These are phyloP conservation scores for Hydropsyche tenuis DNA, from an alignment of 1,140 invertebrate genomes.

Conservation along the genomic window DNA sequence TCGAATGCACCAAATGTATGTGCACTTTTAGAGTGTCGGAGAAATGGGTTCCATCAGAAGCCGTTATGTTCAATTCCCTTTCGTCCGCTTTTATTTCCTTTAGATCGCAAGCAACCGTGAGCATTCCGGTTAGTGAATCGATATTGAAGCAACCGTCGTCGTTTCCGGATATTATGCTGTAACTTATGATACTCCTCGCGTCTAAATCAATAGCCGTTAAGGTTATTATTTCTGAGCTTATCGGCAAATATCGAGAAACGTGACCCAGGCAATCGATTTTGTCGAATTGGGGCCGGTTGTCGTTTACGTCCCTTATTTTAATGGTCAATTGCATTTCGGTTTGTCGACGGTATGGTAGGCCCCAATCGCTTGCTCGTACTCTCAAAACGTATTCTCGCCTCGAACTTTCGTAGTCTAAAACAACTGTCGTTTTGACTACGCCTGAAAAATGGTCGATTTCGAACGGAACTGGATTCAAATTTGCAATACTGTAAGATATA, in stretches of 20 bases:
- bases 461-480: conserved; percentile 84
- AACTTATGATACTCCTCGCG: conserved; percentile 79
- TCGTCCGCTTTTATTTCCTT: conserved; percentile 68
- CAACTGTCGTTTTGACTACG: conserved; percentile 74
- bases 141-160: conserved; percentile 83
- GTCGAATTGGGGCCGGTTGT: conserved; percentile 84
- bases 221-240: conserved; percentile 80
- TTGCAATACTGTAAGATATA: conserved; percentile 87
- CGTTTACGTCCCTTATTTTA: conserved; percentile 81
- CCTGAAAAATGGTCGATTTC: conserved; percentile 93
- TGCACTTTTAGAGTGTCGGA: conserved; percentile 74
- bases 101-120: conserved; percentile 72
- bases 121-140: conserved; percentile 71
- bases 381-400: conserved; percentile 74
- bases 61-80: conserved; percentile 76
- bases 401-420: conserved; percentile 87
- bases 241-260: conserved; percentile 73
- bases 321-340: conserved; percentile 82
- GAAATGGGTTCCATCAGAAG: conserved; percentile 86
- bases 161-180: conserved; percentile 82
- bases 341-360: conserved; percentile 81
- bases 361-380: conserved; percentile 88
- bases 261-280: conserved; percentile 78
- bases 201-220: conserved; percentile 90
- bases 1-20: conserved; percentile 70